Base-by-base conservation (phyloP, 2,797 vertebrate species). In the Cyprinella venusta region DNA sequence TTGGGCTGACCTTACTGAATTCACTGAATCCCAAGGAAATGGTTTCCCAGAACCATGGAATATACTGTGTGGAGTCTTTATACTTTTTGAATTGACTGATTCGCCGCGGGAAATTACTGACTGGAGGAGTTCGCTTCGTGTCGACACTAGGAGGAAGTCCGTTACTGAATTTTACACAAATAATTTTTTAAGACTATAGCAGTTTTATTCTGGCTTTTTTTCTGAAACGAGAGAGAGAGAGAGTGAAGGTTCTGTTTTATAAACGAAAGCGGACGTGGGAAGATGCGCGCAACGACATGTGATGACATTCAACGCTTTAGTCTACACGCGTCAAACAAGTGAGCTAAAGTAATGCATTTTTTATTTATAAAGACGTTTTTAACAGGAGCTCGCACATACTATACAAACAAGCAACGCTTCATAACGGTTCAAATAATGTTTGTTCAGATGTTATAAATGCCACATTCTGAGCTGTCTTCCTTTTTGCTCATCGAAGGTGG, bases 291-390 rank as follows among this genome's bases (percentile, higher is more conserved):
- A 61, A 42, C 67, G 33, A 21, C 42, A 76, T 64, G 80, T 70
- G 78, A 82, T 71, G 81, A 81, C 89, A 90, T 92, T 90, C 90
- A 90, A 90, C 88, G 89, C 91, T 92, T 91, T 76, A 90, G 91
- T 92, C 92, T 91, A 90, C 92, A 86, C 88, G 89, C 86, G 92
- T 88, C 88, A 79, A 90, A 92, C 90, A 84, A 93, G 92, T 92
- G 92, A 92, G 65, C 79, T 82, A 85, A 77, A 88, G 87, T 74
- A 84, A 85, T 94, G 93, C 93, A 94, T 95, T 95, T 95, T 95
- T 95, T 95, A 95, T 95, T 95, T 95, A 95, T 94, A 91, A 94
- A 93, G 92, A 94, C 93, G 91, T 95, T 95, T 95, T 95, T 95
- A 95, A 95, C 93, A 93, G 93, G 93, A 92, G 91, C 92, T 93